Evolutionary conservation across 1,140 invertebrate genomes (phyloP), one percentile per base, ranked within the genome.

Genomic region (Hydropsyche tenuis): DNA sequence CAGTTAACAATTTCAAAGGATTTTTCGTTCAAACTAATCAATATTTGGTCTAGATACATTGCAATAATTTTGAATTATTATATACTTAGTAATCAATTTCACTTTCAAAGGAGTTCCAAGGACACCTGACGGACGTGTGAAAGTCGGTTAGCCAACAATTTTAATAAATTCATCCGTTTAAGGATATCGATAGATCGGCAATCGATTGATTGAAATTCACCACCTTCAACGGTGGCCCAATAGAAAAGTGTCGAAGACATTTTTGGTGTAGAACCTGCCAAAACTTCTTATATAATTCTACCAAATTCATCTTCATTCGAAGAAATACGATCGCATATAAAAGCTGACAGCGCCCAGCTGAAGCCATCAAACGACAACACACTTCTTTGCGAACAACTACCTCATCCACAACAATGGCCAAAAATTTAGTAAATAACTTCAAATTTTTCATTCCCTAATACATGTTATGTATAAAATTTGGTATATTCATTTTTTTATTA

Each of bases 401-500:
- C n/a, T 18, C 9, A 53, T 16, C 48, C 1, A 18, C 48, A 53
- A 60, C 2, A 18, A 60, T 60, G 56, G 22, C 56, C 25, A 60
- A 60, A 25, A 14, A 25, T 11, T 60, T 60, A 20, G 56, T 60
- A 60, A 60, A 25, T 60, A 60, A 9, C 18, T 25, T 25, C 20
- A 60, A 60, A 9, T 60, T 48, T 43, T 43, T 43, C 12, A 43
- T 6, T 43, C n/a, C n/a, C n/a, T n/a, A n/a, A n/a, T n/a, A n/a
- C n/a, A n/a, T n/a, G n/a, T n/a, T n/a, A n/a, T n/a, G n/a, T 5
- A 23, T 69, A 53, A 12, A 69, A 20, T 22, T 48, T 25, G 25
- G 30, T n/a, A n/a, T 6, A 71, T 56, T 27, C 1, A 46, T 5
- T 42, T 73, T 46, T 70, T 25, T 56, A 2, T 79, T 74, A 1